Evolutionary conservation across 1,140 invertebrate genomes (phyloP).

Genomic region (Neodiprion virginianus): DNA sequence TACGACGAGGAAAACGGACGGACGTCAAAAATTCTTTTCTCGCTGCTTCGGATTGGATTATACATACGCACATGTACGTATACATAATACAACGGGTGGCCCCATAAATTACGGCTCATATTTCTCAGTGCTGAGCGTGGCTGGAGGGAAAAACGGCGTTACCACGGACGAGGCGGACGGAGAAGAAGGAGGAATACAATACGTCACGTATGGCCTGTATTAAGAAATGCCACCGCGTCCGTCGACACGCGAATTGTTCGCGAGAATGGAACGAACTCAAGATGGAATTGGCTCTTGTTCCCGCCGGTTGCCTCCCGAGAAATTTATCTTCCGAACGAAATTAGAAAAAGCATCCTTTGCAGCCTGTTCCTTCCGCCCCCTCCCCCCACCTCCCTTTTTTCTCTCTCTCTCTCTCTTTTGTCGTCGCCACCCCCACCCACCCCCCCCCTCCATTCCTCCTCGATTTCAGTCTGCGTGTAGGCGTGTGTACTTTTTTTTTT

Average conservation of each 20-base stretch:
- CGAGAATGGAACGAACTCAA: neutral
- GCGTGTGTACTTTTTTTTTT: no score
- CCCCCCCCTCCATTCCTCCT: conserved; percentile 21
- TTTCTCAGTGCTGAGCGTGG: no score
- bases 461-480: neutral
- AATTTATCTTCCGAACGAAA: conserved; percentile 56
- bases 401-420: conserved; percentile 7
- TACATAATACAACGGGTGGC: no score
- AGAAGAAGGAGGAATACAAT: neutral
- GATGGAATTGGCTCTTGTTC: conserved; percentile 4
- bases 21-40: no score
- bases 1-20: no score
- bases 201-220: conserved; percentile 6
- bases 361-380: conserved; percentile 15
- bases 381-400: conserved; percentile 9
- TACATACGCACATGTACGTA: no score
- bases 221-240: conserved; percentile 1
- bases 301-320: conserved; percentile 24
- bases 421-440: conserved; percentile 10
- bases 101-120: no score
- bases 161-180: no score
- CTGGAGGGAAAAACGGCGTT: no score
- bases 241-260: conserved; percentile 1
- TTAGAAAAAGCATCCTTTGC: conserved; percentile 48
- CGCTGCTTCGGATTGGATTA: no score